Evolutionary conservation across 2,888 invertebrate genomes (phyloP).

Genomic region (Synanthedon tipuliformis): DNA sequence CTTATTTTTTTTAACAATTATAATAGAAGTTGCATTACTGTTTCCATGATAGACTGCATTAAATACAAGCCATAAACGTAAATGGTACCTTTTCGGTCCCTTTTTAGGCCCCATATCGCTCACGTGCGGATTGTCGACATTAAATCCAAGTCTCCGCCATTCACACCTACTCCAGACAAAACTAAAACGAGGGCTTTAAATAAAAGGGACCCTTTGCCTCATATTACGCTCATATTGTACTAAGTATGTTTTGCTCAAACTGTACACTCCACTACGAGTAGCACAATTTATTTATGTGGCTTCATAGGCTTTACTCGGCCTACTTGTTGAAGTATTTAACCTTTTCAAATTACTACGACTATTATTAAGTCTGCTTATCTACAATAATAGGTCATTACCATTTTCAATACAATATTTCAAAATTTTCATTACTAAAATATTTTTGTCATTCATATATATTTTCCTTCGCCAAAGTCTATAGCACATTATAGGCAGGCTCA

Average conservation of each 20-base stretch:
- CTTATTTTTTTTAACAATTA: no score
- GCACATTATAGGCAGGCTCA: no score
- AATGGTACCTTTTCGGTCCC: constrained; percentile 2
- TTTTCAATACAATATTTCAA: no score
- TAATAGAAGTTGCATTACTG: neutral
- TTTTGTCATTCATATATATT: no score
- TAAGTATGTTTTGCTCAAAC: neutral
- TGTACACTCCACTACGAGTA: neutral
- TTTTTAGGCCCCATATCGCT: constrained; percentile 2
- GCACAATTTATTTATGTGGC: neutral
- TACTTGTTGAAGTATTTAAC: no score
- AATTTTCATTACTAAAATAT: no score
- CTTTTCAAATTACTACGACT: no score
- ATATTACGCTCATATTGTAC: neutral
- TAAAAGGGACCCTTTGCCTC: constrained; percentile 13
- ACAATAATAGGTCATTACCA: no score
- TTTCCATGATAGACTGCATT: neutral
- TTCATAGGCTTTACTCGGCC: neutral
- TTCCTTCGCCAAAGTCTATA: no score
- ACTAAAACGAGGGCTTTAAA: constrained; percentile 17
- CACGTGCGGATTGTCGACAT: constrained; percentile 4
- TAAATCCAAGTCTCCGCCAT: constrained; percentile 3
- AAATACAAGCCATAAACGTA: neutral
- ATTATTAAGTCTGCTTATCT: no score
- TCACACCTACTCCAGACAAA: constrained; percentile 10